Percentiles rank a stretch among this genome's conserved stretches.
Evolutionary conservation across 92 coral and sea anemone species (phyloP).

Genomic region (Phenganax stokvisi): DNA sequence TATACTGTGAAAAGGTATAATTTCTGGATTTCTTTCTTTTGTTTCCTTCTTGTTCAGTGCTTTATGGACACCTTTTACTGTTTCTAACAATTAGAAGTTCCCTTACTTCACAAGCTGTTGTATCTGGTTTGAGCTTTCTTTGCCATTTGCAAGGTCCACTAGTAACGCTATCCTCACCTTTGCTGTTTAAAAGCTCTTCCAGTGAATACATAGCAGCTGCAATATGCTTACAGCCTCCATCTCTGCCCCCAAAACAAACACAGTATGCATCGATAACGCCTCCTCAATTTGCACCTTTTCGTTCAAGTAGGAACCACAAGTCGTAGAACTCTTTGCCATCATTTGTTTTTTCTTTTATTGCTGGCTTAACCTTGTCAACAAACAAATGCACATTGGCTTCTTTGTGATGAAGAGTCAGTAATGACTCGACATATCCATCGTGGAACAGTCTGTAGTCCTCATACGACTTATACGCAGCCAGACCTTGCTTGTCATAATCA

Average conservation of each 20-base stretch:
- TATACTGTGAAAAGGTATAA: constrained; percentile 13
- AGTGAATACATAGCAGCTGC: background rate
- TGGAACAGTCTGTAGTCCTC: too few relatives aligned
- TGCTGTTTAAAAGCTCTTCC: background rate
- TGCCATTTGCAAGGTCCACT: background rate
- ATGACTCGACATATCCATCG: too few relatives aligned
- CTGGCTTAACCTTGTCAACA: too few relatives aligned
- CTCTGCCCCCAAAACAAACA: background rate
- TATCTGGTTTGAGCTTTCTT: background rate
- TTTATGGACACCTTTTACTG: background rate
- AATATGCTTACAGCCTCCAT: background rate
- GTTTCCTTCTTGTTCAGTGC: background rate
- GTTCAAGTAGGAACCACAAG: too few relatives aligned
- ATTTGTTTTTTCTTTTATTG: too few relatives aligned
- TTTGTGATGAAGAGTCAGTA: too few relatives aligned
- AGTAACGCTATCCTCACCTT: background rate
- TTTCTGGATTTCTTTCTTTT: background rate
- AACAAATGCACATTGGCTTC: too few relatives aligned
- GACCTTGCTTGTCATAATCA: too few relatives aligned
- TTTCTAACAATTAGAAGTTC: constrained; percentile 1
- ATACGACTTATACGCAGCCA: too few relatives aligned
- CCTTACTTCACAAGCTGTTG: constrained; percentile 23
- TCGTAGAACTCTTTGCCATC: too few relatives aligned
- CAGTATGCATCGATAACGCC: background rate
- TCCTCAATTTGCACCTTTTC: too few relatives aligned